Conservation (phyloP, 2,888 invertebrate genomes). For the Elysia crispata region DNA sequence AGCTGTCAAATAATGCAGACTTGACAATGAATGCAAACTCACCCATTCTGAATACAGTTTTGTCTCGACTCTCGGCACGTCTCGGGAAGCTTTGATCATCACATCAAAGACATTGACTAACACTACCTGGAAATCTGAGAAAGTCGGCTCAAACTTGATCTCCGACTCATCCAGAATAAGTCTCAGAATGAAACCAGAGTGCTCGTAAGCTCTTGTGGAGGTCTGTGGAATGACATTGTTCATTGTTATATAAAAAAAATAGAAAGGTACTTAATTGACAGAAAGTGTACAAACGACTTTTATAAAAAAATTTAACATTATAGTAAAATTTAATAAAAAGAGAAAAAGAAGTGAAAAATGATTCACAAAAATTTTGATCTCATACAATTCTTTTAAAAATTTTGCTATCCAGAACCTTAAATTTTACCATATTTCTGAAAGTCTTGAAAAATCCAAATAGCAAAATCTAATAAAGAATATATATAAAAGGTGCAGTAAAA, state of each 20-base stretch:
- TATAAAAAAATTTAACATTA: not conserved
- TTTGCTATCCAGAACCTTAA: no score
- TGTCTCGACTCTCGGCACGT: constrained; percentile 88
- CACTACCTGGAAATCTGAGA: constrained; percentile 84
- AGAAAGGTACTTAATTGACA: no score
- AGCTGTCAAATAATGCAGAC: no score
- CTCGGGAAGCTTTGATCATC: constrained; percentile 85
- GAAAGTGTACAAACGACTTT: not conserved
- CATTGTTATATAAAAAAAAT: not conserved
- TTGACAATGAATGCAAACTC: constrained; percentile 58
- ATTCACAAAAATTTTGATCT: no score
- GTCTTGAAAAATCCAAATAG: not conserved
- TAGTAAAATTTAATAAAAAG: no score
- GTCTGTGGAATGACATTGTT: constrained; percentile 57
- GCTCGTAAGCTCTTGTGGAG: constrained; percentile 76
- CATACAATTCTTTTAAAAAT: no score
- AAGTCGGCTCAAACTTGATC: constrained; percentile 78
- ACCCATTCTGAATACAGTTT: constrained; percentile 85
- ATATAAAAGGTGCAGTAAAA: no score
- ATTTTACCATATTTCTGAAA: no score
- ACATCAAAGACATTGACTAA: constrained; percentile 85
- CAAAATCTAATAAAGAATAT: not conserved
- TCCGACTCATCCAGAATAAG: constrained; percentile 76
- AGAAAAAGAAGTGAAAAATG: not conserved
- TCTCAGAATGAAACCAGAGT: constrained; percentile 77